Conservation (phyloP, 2,113 vertebrate genomes). For the Sturnus vulgaris region DNA sequence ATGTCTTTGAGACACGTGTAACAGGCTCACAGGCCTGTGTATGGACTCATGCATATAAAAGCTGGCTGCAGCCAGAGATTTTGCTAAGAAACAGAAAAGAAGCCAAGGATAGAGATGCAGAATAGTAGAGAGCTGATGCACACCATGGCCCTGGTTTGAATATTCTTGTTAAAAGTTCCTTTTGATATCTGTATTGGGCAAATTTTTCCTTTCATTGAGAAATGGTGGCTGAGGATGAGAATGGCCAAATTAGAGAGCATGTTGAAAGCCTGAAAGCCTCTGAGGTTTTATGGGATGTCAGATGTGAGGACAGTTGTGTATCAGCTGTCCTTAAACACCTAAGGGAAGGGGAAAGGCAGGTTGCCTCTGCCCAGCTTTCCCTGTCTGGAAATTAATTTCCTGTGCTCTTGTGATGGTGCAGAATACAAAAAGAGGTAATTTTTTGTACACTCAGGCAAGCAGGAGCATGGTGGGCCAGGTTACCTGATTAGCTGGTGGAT, state of each 20-base stretch:
- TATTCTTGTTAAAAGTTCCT: background rate
- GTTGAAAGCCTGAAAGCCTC: background rate
- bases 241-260: background rate
- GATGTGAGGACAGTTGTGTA: background rate
- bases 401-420: background rate
- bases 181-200: background rate
- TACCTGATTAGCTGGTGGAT: background rate
- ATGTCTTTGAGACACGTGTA: background rate
- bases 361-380: background rate
- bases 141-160: fast-evolving
- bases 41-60: background rate
- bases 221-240: background rate
- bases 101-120: background rate
- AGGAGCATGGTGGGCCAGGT: background rate
- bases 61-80: background rate
- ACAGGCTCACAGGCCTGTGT: background rate
- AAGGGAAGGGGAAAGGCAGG: background rate
- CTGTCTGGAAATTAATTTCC: background rate
- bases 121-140: background rate
- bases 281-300: background rate
- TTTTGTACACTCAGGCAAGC: background rate
- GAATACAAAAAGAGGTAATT: background rate
- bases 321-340: background rate
- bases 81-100: background rate
- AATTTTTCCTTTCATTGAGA: background rate